Percentiles rank a stretch among this genome's conserved stretches.
Evolutionary conservation across 2,113 vertebrate genomes (phyloP).

Genomic region (Caloenas nicobarica): DNA sequence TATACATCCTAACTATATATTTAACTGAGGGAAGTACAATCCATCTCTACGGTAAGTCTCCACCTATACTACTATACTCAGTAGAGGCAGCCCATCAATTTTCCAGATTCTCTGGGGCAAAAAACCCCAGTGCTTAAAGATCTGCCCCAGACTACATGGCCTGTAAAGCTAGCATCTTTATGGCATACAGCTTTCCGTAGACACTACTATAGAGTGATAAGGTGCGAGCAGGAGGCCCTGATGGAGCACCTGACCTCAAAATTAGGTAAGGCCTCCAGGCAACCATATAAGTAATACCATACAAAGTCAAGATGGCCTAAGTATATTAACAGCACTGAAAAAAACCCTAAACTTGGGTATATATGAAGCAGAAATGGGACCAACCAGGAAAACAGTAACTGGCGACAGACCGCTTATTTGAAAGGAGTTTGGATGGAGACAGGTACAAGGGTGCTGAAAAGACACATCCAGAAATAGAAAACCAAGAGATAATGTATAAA

Average conservation of each 20-base stretch:
- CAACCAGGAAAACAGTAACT: background rate
- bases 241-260: background rate
- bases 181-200: background rate
- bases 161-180: background rate
- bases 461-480: background rate
- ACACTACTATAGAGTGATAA: background rate
- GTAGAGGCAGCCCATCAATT: background rate
- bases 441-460: background rate
- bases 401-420: background rate
- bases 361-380: background rate
- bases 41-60: background rate
- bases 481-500: background rate
- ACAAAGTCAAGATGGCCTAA: background rate
- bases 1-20: background rate
- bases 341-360: background rate
- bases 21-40: background rate
- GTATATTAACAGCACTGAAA: background rate
- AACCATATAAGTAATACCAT: background rate
- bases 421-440: background rate
- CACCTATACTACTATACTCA: background rate
- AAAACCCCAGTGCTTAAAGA: background rate
- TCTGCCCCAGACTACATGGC: background rate
- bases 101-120: background rate
- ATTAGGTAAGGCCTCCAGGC: background rate
- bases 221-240: background rate